Base-by-base conservation (phyloP, 2,797 vertebrate genomes). In the Oreochromis mossambicus region DNA sequence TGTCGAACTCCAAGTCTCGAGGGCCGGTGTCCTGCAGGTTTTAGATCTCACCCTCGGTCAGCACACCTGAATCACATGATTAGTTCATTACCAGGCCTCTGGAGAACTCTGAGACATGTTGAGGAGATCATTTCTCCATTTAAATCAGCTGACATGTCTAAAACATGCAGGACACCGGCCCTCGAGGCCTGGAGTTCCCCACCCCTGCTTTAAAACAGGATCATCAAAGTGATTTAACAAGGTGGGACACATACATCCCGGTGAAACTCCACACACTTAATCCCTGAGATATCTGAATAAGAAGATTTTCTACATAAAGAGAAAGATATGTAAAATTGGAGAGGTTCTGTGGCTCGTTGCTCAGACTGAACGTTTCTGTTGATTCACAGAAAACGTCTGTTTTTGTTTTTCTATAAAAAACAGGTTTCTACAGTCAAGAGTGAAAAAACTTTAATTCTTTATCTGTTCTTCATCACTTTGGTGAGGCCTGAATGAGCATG, bases 381-480 rank as follows among this genome's bases (percentile, higher is more conserved):
- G 8, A 58, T 19, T 58, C 56, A 58, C 15, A 58, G 0, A 34
- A 58, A 58, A 19, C 15, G 1, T 21, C 51, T 6, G 2, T 19
- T 61, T 34, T 34, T 34, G 34, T 61, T 61, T 7, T 61, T 11
- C 56, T 61, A 4, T 34, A 61, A 61, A 34, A 12, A 34, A 61
- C 26, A 17, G 8, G 32, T 58, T 0, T 0, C 17, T 58, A 19
- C 56, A 58, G 29, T 58, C 14, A 3, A 58, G 55, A 17, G 8
- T 2, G 55, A 9, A 58, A 58, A 0, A 56, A 5, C 15, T 0
- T 3, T 32, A 1, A 58, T 58, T 58, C 26, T 58, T 58, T 34
- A 34, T 61, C 56, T 61, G 29, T 0, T 34, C 29, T 34, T 34
- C 56, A 11, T 61, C 56, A 61, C 29, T 32, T 41, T 41, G 38